Evolutionary conservation across 2,797 vertebrate genomes (phyloP).

Genomic region (Phoxinus dragarum): DNA sequence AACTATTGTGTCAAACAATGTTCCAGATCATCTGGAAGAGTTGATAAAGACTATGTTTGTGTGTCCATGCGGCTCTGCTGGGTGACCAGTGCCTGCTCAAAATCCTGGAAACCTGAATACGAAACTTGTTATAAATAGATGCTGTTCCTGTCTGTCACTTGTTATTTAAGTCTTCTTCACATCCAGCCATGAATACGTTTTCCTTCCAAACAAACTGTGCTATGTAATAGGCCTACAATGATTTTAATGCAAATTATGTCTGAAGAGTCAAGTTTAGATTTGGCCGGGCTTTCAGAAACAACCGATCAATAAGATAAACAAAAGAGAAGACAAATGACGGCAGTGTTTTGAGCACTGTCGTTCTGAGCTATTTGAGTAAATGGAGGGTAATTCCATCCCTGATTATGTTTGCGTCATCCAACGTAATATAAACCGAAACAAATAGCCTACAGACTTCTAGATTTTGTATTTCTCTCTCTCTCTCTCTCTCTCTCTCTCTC

Average conservation of each 20-base stretch:
- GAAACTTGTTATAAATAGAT: slow-evolving; percentile 81
- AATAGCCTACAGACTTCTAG: not conserved
- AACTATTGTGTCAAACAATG: not conserved
- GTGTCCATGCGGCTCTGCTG: slow-evolving; percentile 65
- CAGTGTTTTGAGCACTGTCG: not conserved
- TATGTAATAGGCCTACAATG: slow-evolving; percentile 29
- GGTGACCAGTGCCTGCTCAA: slow-evolving; percentile 52
- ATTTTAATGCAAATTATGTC: slow-evolving; percentile 40
- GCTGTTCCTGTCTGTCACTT: slow-evolving; percentile 62
- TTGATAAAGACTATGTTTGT: slow-evolving; percentile 28
- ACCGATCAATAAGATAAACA: slow-evolving; percentile 15
- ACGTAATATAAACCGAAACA: not conserved
- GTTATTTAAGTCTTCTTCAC: slow-evolving; percentile 52
- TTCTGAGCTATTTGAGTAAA: slow-evolving; percentile 70
- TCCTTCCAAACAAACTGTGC: slow-evolving; percentile 62
- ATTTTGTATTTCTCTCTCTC: not conserved
- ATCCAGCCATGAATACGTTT: slow-evolving; percentile 45
- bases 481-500: too few species aligned
- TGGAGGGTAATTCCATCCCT: slow-evolving; percentile 74
- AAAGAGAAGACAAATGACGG: slow-evolving; percentile 4
- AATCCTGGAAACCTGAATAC: slow-evolving; percentile 76
- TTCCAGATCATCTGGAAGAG: not conserved
- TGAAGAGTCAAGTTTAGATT: slow-evolving; percentile 29
- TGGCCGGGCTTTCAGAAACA: not conserved
- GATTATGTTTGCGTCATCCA: not conserved